Percentiles rank a stretch among this genome's conserved stretches.
Conservation (phyloP, 2,797 vertebrate genomes). For the Acanthurus tractus region DNA sequence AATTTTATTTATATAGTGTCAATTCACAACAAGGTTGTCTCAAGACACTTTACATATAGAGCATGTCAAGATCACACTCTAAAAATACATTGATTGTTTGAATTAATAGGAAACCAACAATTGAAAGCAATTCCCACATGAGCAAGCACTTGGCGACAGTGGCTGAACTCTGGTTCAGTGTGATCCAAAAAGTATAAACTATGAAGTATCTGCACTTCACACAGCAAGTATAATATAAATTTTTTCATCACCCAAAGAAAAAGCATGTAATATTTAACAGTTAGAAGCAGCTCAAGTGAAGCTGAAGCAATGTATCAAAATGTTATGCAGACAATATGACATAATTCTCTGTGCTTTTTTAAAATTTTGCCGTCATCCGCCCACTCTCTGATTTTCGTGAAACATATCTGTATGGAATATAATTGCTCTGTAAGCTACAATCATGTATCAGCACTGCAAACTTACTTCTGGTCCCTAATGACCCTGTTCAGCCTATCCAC, state of each 20-base stretch:
- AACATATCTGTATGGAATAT: constrained; percentile 61
- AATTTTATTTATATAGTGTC: too few species aligned
- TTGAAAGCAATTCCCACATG: too few species aligned
- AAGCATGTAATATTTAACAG: constrained; percentile 57
- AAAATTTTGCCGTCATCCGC: constrained; percentile 49
- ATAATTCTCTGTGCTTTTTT: constrained; percentile 55
- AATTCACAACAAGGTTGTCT: too few species aligned
- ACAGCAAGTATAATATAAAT: too few species aligned
- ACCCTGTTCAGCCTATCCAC: background rate
- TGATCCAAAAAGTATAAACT: constrained; percentile 56
- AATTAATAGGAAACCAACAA: too few species aligned
- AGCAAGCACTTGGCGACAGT: too few species aligned
- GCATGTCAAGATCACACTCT: too few species aligned
- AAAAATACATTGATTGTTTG: too few species aligned
- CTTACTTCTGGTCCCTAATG: constrained; percentile 34
- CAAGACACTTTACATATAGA: too few species aligned
- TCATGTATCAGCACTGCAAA: constrained; percentile 26
- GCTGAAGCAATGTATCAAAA: constrained; percentile 65
- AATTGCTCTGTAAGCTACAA: constrained; percentile 51
- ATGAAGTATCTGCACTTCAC: constrained; percentile 58
- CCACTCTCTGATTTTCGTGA: constrained; percentile 46
- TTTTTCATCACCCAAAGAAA: constrained; percentile 56
- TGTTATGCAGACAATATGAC: constrained; percentile 69
- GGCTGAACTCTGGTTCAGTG: constrained; percentile 58
- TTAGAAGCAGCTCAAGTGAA: constrained; percentile 44